Evolutionary conservation across 35 echinoderm and acorn worm species (phyloP), one percentile per base, ranked within the genome.

Genomic region (Hemicentrotus pulcherrimus): DNA sequence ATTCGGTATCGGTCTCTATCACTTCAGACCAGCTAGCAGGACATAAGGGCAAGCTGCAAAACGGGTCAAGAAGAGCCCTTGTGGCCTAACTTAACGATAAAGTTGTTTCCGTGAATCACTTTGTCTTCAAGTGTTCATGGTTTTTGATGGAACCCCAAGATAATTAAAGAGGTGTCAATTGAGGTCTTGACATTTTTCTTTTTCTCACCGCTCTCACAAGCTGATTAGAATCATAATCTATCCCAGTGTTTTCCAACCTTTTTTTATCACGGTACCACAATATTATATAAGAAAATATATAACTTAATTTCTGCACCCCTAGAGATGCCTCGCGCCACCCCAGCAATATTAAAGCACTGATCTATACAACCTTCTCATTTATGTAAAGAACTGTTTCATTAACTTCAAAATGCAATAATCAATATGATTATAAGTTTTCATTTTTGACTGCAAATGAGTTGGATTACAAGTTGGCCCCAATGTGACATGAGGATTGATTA

Each of bases 11-110:
- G 24, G 19, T 78, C 65, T 78, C 65, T 78, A 28, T 78, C 65
- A 78, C 65, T 78, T 78, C 28, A 78, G 65, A 28, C 65, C 65
- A 78, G 22, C 6, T 41, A 41, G 35, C 52, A 78, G 65, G 15
- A 78, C 65, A 78, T 28, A 28, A 78, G 65, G 65, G 19, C 18
- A 78, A 78, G 22, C 65, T 78, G 19, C 65, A 78, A 78, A 78
- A 78, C 65, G 65, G 65, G 65, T 78, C 65, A 78, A 78, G 65
- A 78, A 78, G 65, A 78, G 28, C 65, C 65, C 65, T 78, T 78
- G 65, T 78, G 65, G 65, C 65, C 65, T 78, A 78, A 78, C 65
- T 78, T 41, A 8, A 78, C 19, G 19, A 78, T 78, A 78, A 28
- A 78, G 65, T 78, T 78, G 65, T 78, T 78, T 78, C 65, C 65